Percentiles rank a stretch among this genome's conserved stretches.
phyloP scores from a whole-genome alignment of 1,140 invertebrate species.

The Drosophila ogumai region DNA sequence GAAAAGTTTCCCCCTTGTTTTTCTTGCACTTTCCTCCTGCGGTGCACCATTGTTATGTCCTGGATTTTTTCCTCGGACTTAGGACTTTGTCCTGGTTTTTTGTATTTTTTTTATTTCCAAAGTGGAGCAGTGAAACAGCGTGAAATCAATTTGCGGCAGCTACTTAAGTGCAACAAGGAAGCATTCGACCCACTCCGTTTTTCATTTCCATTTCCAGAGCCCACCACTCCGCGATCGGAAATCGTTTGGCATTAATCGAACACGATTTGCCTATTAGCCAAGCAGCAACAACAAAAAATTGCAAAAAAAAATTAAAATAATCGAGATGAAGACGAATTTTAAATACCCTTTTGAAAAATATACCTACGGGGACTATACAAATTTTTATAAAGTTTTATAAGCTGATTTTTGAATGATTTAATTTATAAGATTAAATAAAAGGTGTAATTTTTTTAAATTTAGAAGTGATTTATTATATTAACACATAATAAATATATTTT shows the following conservation, averaged over 20 bases:
- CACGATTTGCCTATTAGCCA: conserved; percentile 78
- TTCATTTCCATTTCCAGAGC: conserved; percentile 41
- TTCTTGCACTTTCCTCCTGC: conserved; percentile 39
- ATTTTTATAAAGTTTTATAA: too few species aligned
- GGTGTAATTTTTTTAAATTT: not conserved
- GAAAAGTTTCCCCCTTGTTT: conserved; percentile 21
- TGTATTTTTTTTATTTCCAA: conserved; percentile 43
- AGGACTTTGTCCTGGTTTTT: conserved; percentile 22
- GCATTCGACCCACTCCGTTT: conserved; percentile 42
- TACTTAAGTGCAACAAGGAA: conserved; percentile 79
- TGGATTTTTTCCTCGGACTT: conserved; percentile 20
- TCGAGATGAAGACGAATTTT: not conserved
- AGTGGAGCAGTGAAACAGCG: conserved; percentile 46
- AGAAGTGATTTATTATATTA: not conserved
- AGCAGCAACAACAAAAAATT: conserved; percentile 23
- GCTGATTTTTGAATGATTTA: not conserved
- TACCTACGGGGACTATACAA: not conserved
- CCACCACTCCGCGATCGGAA: conserved; percentile 48
- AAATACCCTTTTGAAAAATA: conserved; percentile 5
- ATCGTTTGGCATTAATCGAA: conserved; percentile 59
- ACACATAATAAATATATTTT: not conserved
- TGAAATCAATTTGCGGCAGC: conserved; percentile 83
- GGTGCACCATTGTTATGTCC: conserved; percentile 58
- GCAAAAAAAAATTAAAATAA: not conserved
- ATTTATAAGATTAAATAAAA: not conserved